Evolutionary conservation across 2,113 vertebrate genomes (phyloP).

Genomic region (Phylloscopus whistleri): DNA sequence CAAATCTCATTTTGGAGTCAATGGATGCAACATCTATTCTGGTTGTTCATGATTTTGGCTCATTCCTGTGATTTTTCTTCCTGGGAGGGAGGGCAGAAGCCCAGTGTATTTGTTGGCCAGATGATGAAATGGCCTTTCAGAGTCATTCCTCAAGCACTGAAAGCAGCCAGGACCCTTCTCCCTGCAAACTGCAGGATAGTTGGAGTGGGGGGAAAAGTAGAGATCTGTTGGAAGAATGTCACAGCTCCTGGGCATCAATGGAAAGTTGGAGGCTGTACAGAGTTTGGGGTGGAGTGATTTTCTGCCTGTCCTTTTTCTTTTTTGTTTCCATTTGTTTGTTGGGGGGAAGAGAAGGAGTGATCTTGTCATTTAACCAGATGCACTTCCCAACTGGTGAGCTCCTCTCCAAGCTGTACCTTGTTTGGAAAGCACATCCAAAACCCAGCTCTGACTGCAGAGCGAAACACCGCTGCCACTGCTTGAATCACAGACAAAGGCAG

Average conservation of each 20-base stretch:
- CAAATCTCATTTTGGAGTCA: not conserved
- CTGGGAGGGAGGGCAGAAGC: not conserved
- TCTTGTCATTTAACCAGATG: not conserved
- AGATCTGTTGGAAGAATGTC: not conserved
- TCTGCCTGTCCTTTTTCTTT: not conserved
- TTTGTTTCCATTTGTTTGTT: not conserved
- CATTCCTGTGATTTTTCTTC: not conserved
- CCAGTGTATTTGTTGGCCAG: accelerated
- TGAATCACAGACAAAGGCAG: not conserved
- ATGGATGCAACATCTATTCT: not conserved
- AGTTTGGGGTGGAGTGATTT: not conserved
- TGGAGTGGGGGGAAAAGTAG: not conserved
- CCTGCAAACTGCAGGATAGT: accelerated
- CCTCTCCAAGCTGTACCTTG: not conserved
- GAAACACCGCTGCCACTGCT: not conserved
- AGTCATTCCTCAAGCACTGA: not conserved
- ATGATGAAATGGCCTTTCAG: not conserved
- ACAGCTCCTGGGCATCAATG: accelerated
- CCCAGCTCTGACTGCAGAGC: not conserved
- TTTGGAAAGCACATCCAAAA: not conserved
- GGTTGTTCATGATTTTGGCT: accelerated
- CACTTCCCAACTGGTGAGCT: not conserved
- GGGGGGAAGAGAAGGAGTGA: accelerated
- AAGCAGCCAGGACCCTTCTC: not conserved
- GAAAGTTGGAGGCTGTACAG: not conserved